A percentile compares a stretch with the other conserved stretches of the same genome.
phyloP scores from a whole-genome alignment of 2,113 vertebrate species.

The Xiphias gladius region DNA sequence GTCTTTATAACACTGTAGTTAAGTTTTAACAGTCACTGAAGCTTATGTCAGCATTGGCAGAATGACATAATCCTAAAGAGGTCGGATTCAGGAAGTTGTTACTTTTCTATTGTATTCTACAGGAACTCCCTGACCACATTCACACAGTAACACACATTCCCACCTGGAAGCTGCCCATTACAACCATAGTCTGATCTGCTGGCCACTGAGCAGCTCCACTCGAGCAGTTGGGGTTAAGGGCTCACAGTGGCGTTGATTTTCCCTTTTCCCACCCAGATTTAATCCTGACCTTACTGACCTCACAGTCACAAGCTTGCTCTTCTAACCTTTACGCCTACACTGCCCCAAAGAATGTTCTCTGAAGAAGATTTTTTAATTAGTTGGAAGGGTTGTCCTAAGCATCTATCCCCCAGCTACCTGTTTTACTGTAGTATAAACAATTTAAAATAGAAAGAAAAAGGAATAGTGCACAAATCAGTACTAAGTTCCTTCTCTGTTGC shows the following conservation, averaged over 20 bases:
- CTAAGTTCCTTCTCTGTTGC: background rate
- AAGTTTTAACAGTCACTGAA: background rate
- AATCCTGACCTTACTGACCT: no score
- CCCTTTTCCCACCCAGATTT: no score
- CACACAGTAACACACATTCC: background rate
- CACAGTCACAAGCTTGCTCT: no score
- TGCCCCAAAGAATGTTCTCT: background rate
- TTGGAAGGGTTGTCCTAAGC: background rate
- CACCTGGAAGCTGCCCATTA: no score
- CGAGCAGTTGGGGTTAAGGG: no score
- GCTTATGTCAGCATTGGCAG: background rate
- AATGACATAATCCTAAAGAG: background rate
- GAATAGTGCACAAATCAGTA: background rate
- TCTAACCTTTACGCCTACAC: no score
- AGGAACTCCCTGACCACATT: no score
- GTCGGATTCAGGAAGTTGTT: conserved; percentile 23
- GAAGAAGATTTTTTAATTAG: background rate
- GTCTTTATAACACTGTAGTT: background rate
- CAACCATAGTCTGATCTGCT: background rate
- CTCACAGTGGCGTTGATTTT: no score
- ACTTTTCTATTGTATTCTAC: background rate
- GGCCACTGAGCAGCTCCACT: background rate
- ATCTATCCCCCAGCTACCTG: background rate
- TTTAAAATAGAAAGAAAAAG: background rate
- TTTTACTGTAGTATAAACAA: background rate